These are phyloP conservation scores for Rugalucina vietnamica DNA, from an alignment of 2,888 invertebrate species.

Conservation along the genomic window DNA sequence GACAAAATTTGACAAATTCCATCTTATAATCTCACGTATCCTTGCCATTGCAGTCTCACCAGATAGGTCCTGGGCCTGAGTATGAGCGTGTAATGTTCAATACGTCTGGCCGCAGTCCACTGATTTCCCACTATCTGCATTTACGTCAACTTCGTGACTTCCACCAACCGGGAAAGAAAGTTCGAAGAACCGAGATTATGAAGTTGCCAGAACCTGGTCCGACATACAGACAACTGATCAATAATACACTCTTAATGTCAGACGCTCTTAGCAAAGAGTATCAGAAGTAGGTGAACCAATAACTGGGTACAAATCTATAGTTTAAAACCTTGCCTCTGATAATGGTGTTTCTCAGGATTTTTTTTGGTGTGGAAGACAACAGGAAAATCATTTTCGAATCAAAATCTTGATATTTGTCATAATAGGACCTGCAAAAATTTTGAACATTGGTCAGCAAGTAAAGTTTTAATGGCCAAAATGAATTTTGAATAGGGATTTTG, in stretches of 20 bases:
- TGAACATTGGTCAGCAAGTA: no score
- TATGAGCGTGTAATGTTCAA: conserved; percentile 81
- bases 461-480: no score
- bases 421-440: no score
- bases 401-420: no score
- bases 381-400: no score
- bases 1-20: no score
- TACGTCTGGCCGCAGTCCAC: conserved; percentile 81
- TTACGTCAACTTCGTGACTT: conserved; percentile 76
- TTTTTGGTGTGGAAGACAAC: no score
- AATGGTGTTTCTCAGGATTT: no score
- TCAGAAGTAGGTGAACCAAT: conserved; percentile 75
- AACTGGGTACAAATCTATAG: no score
- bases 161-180: conserved; percentile 75
- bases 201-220: conserved; percentile 75
- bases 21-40: no score
- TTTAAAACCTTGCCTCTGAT: no score
- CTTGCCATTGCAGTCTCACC: conserved; percentile 77
- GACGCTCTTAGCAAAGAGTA: conserved; percentile 76
- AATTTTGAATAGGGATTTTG: no score
- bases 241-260: conserved; percentile 71
- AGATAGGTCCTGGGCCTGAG: conserved; percentile 80
- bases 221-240: conserved; percentile 77
- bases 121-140: conserved; percentile 82
- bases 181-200: conserved; percentile 78